Base-by-base conservation (phyloP, 2,113 vertebrate genomes). In the Rhagologus leucostigma region DNA sequence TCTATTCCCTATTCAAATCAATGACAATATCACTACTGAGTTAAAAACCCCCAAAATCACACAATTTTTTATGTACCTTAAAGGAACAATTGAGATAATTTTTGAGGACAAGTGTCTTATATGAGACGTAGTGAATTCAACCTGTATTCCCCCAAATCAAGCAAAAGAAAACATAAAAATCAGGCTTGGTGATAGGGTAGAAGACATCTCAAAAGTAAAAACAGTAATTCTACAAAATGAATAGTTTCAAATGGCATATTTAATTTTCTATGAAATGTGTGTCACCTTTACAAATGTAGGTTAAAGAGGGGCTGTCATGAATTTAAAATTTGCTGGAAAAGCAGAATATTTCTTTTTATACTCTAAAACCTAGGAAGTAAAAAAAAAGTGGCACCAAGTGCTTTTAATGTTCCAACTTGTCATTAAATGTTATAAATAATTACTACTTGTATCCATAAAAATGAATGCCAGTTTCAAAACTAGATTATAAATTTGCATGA, bases 131-230 rank as follows among this genome's bases (percentile, higher is more conserved):
- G 1, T 60, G 9, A 57, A 87, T 59, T 75, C 56, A 55, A 76
- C 3, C 7, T 0, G 0, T n/a, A 41, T 41, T 87, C 3, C 8
- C 4, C 10, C 30, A 67, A 81, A 75, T 9, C 2, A n/a, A 60
- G 7, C 17, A 62, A 57, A 84, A 53, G 22, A 55, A 64, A 63
- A 22, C 6, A 41, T 27, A 55, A 87, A 81, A 33, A 62, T 27
- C 15, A 62, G 26, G 24, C 80, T 53, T 63, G 11, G 8, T 32
- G 15, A 32, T 14, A 62, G 10, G 12, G 3, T 24, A 80, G 57
- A 93, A 92, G 19, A 42, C 4, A 24, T 47, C 16, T 46, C 29
- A 80, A 23, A 5, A 46, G 11, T 47, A 91, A 93, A 95, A 71
- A 17, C 22, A 35, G 13, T 49, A 76, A 63, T 71, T 46, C 47